phyloP scores from a whole-genome alignment of 2,113 vertebrate species.

The Mus spicilegus region DNA sequence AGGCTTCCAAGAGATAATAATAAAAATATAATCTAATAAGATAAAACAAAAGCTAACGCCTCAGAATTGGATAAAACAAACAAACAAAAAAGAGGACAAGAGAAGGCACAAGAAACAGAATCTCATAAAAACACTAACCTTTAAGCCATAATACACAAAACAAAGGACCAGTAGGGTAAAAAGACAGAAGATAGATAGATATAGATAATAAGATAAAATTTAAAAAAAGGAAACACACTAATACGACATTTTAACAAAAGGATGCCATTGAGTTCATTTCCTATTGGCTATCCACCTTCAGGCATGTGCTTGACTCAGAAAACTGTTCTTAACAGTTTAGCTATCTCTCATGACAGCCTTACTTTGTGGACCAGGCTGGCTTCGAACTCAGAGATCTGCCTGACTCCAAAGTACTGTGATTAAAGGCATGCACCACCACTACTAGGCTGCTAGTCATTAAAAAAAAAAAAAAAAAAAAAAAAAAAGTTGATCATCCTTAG shows the following conservation, averaged over 20 bases:
- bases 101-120: neutral
- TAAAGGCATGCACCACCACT: no score
- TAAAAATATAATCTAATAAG: neutral
- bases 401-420: neutral
- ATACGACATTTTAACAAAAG: neutral
- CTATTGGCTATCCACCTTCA: neutral
- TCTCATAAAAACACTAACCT: neutral
- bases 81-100: neutral
- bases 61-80: neutral
- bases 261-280: neutral
- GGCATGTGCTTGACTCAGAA: neutral
- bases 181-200: neutral
- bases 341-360: neutral
- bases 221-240: neutral
- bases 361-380: neutral
- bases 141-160: neutral
- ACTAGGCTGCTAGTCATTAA: neutral
- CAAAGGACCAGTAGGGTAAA: neutral
- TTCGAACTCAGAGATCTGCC: neutral
- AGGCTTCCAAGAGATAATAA: neutral
- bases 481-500: neutral
- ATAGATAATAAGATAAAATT: no score
- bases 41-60: neutral
- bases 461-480: neutral
- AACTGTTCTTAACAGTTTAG: neutral